Percentiles rank a stretch among this genome's conserved stretches.
Evolutionary conservation across 2,797 vertebrate species (phyloP).

Genomic region (Gymnoscopelus braueri): DNA sequence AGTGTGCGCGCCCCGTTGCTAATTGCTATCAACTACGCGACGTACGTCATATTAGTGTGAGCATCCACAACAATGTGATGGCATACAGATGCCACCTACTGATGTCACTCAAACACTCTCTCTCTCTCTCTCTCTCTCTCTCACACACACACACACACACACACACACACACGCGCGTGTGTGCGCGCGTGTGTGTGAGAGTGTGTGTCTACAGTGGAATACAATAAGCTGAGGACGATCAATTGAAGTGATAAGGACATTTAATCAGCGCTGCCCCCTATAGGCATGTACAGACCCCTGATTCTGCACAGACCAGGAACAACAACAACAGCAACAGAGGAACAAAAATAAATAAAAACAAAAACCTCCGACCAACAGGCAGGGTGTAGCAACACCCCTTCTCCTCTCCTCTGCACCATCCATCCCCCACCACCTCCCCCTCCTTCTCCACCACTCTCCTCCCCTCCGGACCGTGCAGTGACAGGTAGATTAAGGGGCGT

Average conservation of each 20-base stretch:
- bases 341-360: constrained; percentile 39
- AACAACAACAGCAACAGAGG: constrained; percentile 35
- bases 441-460: constrained; percentile 9
- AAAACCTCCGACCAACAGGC: constrained; percentile 55
- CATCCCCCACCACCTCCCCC: background rate
- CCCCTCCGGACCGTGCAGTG: constrained; percentile 70
- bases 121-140: no score
- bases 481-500: constrained; percentile 87
- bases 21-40: no score
- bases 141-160: no score
- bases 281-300: constrained; percentile 10
- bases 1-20: no score
- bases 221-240: constrained; percentile 60
- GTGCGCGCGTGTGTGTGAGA: background rate
- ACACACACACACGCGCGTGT: background rate
- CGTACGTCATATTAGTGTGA: no score
- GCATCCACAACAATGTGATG: no score
- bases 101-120: no score
- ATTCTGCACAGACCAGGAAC: constrained; percentile 19
- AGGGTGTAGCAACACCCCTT: constrained; percentile 35
- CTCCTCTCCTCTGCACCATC: background rate
- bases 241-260: constrained; percentile 50
- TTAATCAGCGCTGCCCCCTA: constrained; percentile 54
- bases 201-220: constrained; percentile 28
- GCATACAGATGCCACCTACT: no score